These are phyloP conservation scores for Oceanodroma leucorhoa DNA, from an alignment of 2,797 vertebrate genomes.

Conservation along the genomic window DNA sequence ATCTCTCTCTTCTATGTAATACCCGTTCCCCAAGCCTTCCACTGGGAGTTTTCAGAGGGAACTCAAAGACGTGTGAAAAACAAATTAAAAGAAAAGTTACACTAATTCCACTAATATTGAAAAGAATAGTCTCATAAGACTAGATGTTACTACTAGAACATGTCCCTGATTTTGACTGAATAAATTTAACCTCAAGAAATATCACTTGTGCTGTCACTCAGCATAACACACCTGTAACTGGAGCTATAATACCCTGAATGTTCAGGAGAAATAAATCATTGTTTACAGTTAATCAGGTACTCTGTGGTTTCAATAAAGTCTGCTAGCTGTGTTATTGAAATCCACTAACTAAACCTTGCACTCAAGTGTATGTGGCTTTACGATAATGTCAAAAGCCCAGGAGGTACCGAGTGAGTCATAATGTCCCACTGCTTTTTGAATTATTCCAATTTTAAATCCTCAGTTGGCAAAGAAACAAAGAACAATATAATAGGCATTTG, in stretches of 20 bases:
- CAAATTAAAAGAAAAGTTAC: not conserved
- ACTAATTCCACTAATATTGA: not conserved
- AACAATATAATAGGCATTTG: slow-evolving; percentile 61
- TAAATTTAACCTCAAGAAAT: not conserved
- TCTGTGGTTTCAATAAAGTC: not conserved
- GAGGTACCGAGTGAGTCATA: slow-evolving; percentile 67
- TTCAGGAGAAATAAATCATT: not conserved
- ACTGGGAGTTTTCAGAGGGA: not conserved
- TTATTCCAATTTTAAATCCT: slow-evolving; percentile 67
- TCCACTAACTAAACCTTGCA: not conserved
- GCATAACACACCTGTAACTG: slow-evolving; percentile 15
- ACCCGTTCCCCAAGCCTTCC: not conserved
- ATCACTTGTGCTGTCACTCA: not conserved
- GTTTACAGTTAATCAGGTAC: slow-evolving; percentile 16
- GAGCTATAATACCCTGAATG: not conserved
- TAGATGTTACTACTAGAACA: not conserved
- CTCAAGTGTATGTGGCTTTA: slow-evolving; percentile 9
- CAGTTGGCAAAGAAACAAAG: slow-evolving; percentile 74
- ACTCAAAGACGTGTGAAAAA: not conserved
- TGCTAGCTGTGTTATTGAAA: slow-evolving; percentile 12
- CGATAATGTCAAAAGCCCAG: slow-evolving; percentile 62
- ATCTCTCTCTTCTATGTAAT: not conserved
- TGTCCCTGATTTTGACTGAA: not conserved
- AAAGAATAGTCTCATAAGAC: not conserved
- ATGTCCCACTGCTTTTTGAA: slow-evolving; percentile 68